Evolutionary conservation across 2,113 vertebrate genomes (phyloP), one percentile per base, ranked within the genome.

Genomic region (Brachyhypopomus occidentalis): DNA sequence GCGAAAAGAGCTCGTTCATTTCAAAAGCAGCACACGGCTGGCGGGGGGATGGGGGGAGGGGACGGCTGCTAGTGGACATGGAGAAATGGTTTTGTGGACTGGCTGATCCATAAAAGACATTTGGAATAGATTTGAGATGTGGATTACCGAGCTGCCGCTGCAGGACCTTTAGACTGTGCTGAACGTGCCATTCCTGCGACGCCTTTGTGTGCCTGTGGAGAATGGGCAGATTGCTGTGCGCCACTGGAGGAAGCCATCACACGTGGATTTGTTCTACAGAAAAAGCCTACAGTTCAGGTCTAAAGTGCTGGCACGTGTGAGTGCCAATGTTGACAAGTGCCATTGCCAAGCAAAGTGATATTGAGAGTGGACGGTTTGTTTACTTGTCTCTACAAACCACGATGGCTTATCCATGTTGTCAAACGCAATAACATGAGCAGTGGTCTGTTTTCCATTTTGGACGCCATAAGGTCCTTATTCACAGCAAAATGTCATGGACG

Each of bases 341-440:
- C 76, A 82, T 73, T 75, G 80, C 76, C 64, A 80, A 77, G 45
- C 63, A 80, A 80, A 83, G 84, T 75, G 75, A 80, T 83, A 80
- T 85, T 80, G 66, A 77, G 78, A 83, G 78, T 77, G 77, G 67
- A 62, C 16, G n/a, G 67, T 69, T 79, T 81, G 84, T 76, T 77
- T 64, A 82, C 73, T 73, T 62, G 77, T 67, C 74, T 77, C 78
- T 6, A 56, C 77, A 78, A 75, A 85, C 80, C 84, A 72, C n/a
- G 64, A 72, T 82, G 64, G 80, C 76, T 79, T 78, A 82, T 71
- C 80, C 72, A 9, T 77, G 81, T 78, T 83, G 84, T 83, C 84
- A 85, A 80, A 83, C 23, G 69, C 58, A 80, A 81, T 80, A 80
- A 83, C 78, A 77, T 4, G 9, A 69, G 69, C 23, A 22, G 34